These are phyloP conservation scores for Andrena haemorrhoa DNA, from an alignment of 2,888 invertebrate genomes.

Conservation along the genomic window DNA sequence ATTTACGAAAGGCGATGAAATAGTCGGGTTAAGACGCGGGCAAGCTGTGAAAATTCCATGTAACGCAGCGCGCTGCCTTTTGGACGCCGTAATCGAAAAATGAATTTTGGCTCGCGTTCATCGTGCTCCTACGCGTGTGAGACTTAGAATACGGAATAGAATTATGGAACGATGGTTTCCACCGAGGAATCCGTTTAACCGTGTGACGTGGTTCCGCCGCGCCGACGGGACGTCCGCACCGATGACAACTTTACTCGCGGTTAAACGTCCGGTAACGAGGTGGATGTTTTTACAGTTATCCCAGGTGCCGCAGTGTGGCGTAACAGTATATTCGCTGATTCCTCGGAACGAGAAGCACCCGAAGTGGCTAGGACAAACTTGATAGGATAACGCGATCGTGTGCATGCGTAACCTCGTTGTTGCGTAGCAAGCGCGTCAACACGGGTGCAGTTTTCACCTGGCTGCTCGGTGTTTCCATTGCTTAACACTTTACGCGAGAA, in stretches of 20 bases:
- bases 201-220: constrained; percentile 64
- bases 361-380: neutral
- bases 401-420: neutral
- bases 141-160: too few relatives aligned
- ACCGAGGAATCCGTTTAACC: constrained; percentile 66
- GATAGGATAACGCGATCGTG: constrained; percentile 1
- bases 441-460: too few relatives aligned
- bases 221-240: constrained; percentile 14
- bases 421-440: neutral
- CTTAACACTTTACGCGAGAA: too few relatives aligned
- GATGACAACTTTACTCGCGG: constrained; percentile 65
- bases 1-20: constrained; percentile 27
- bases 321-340: constrained; percentile 73
- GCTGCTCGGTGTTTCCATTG: too few relatives aligned
- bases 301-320: constrained; percentile 68
- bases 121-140: neutral
- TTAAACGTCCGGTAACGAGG: constrained; percentile 20
- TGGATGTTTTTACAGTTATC: constrained; percentile 78
- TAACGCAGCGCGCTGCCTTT: too few relatives aligned
- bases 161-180: constrained; percentile 1
- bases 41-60: too few relatives aligned
- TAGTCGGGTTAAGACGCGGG: neutral
- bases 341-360: neutral
- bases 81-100: too few relatives aligned
- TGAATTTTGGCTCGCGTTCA: neutral